Conservation (phyloP, 2,113 vertebrate genomes). For the Sturnira hondurensis region DNA sequence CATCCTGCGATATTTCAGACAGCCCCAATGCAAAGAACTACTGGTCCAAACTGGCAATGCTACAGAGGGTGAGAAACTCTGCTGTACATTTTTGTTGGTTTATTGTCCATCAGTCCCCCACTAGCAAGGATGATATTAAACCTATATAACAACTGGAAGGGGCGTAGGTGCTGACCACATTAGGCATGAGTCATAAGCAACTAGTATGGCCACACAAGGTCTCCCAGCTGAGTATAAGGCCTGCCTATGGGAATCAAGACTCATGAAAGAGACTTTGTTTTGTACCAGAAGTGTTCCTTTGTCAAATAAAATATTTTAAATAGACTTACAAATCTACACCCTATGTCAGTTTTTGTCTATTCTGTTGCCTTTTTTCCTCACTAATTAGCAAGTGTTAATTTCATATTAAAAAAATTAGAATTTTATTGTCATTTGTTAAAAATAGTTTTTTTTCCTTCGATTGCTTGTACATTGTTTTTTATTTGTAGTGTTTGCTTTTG, state of each 20-base stretch:
- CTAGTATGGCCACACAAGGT: not conserved
- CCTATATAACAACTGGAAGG: not conserved
- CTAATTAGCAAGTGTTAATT: not conserved
- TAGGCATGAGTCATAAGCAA: not conserved
- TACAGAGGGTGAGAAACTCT: not conserved
- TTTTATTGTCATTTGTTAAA: not conserved
- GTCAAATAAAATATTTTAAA: constrained; percentile 1
- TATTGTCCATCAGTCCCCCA: not conserved
- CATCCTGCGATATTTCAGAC: not conserved
- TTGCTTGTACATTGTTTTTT: not conserved
- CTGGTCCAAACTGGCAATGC: not conserved
- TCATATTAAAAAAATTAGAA: constrained; percentile 11
- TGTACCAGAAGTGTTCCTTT: not conserved
- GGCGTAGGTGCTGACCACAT: not conserved
- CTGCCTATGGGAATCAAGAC: not conserved
- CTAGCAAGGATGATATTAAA: not conserved
- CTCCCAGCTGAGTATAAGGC: not conserved
- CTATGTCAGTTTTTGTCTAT: not conserved
- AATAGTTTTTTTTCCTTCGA: not conserved
- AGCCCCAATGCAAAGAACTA: not conserved
- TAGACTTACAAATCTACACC: not conserved
- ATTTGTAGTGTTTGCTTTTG: not conserved
- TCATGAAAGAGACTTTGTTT: not conserved
- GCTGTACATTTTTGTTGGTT: not conserved
- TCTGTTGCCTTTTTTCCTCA: not conserved